phyloP scores from a whole-genome alignment of 2,113 vertebrate species.

The Mesitornis unicolor region DNA sequence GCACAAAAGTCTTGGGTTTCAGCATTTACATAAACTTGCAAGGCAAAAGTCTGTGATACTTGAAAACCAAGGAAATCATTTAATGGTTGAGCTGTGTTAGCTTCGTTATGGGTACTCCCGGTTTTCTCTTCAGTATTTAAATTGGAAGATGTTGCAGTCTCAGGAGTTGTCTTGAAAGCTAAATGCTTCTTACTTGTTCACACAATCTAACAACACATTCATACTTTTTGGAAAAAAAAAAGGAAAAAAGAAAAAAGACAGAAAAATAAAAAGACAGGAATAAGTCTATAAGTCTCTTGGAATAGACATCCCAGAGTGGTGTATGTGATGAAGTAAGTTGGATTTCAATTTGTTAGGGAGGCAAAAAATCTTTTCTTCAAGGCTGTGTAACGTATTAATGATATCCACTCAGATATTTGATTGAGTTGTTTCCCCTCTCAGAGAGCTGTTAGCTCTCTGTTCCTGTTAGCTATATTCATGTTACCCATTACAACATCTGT shows the following conservation, averaged over 20 bases:
- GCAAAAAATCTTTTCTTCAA: slow-evolving; percentile 50
- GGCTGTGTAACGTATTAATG: slow-evolving; percentile 50
- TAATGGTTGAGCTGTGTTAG: background rate
- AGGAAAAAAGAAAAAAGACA: too few relatives aligned
- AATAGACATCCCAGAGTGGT: slow-evolving; percentile 45
- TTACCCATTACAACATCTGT: background rate
- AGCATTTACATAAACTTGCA: background rate
- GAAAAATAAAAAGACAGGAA: background rate
- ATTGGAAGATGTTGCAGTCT: background rate
- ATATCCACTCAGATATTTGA: slow-evolving; percentile 64
- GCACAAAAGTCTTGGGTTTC: background rate
- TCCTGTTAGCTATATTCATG: background rate
- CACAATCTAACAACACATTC: background rate
- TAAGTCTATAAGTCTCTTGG: slow-evolving; percentile 47
- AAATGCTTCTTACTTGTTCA: slow-evolving; percentile 15
- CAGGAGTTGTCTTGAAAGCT: background rate
- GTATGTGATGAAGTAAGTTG: slow-evolving; percentile 38
- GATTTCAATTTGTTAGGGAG: slow-evolving; percentile 49
- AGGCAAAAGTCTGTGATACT: background rate
- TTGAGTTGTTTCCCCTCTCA: slow-evolving; percentile 63
- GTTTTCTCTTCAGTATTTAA: slow-evolving; percentile 4
- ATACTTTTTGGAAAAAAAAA: background rate
- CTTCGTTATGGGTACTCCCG: background rate
- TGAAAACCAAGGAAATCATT: background rate
- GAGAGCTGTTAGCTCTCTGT: slow-evolving; percentile 20